These are phyloP conservation scores for Oreortyx pictus DNA, from an alignment of 2,797 vertebrate species.

Conservation along the genomic window DNA sequence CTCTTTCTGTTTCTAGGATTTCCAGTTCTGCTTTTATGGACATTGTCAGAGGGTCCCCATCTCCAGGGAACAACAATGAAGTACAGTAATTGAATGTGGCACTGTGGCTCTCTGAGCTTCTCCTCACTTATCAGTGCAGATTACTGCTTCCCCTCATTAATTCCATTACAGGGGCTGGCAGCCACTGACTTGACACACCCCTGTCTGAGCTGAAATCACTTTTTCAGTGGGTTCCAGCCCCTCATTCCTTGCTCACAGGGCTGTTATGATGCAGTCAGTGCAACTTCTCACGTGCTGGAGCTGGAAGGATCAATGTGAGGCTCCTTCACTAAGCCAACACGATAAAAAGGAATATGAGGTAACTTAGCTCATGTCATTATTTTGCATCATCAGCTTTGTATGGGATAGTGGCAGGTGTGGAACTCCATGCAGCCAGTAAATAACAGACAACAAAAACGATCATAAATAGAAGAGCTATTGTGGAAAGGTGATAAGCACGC, in stretches of 20 bases:
- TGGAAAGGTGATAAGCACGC: neutral
- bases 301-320: neutral
- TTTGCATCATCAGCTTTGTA: neutral
- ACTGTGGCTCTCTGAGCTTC: slow-evolving; percentile 31
- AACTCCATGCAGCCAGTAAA: neutral
- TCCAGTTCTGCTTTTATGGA: slow-evolving; percentile 32
- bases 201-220: slow-evolving; percentile 16
- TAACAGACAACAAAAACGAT: neutral
- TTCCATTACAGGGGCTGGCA: slow-evolving; percentile 48
- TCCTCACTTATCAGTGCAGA: slow-evolving; percentile 47
- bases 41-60: slow-evolving; percentile 19
- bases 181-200: slow-evolving; percentile 52
- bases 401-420: neutral
- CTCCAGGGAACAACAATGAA: slow-evolving; percentile 36
- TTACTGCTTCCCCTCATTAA: slow-evolving; percentile 61
- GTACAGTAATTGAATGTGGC: slow-evolving; percentile 55
- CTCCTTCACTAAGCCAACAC: neutral
- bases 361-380: slow-evolving; percentile 1
- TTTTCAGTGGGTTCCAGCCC: neutral
- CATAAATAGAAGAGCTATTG: neutral
- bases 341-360: neutral
- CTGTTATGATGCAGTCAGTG: slow-evolving; percentile 13
- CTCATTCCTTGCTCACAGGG: neutral
- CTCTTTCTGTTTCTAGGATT: neutral
- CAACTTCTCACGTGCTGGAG: neutral